Percentiles rank a stretch among this genome's conserved stretches.
These are phyloP conservation scores for Spisula subtruncata DNA, from an alignment of 2,888 invertebrate species.

Conservation along the genomic window DNA sequence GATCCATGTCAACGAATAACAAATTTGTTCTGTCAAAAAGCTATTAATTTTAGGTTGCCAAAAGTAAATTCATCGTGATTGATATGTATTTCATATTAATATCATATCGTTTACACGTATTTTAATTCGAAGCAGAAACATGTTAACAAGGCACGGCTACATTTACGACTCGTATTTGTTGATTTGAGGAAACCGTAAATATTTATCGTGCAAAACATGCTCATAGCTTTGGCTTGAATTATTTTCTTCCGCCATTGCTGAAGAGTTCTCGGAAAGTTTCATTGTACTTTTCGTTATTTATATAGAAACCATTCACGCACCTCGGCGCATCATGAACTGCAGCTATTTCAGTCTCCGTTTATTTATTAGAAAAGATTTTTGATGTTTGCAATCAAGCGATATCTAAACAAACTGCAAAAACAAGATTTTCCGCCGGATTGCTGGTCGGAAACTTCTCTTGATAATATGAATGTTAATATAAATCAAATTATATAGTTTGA, in stretches of 20 bases:
- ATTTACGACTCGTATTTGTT: no score
- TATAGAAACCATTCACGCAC: neutral
- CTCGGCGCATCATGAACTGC: neutral
- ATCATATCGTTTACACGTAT: no score
- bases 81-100: no score
- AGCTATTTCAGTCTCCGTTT: neutral
- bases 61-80: no score
- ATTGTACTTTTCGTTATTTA: neutral
- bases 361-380: conserved; percentile 19
- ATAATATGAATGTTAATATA: neutral
- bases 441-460: conserved; percentile 1
- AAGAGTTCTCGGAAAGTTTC: neutral
- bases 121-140: no score
- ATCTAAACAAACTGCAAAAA: conserved; percentile 14
- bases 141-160: no score
- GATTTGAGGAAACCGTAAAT: no score
- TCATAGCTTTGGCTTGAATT: neutral
- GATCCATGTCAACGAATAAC: no score
- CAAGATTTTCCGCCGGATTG: conserved; percentile 6
- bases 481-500: conserved; percentile 18
- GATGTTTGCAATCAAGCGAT: neutral
- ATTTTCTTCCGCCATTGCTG: neutral
- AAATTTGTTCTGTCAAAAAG: no score
- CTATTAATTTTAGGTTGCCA: no score
- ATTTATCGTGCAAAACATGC: no score